Conservation (phyloP, 2,797 vertebrate genomes). For the Taenioides sp. region DNA sequence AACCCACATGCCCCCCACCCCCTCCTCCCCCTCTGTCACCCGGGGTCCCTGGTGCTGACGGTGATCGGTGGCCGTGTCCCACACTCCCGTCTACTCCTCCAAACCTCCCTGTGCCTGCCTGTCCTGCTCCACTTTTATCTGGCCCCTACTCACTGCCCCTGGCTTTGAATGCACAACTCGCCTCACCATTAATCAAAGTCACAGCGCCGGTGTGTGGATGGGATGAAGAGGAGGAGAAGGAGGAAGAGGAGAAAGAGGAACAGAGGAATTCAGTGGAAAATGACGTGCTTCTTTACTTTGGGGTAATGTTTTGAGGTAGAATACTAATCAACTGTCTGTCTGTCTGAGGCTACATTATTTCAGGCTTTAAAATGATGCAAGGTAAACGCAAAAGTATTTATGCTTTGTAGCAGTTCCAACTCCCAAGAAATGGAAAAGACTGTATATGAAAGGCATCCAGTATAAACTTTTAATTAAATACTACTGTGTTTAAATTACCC, state of each 20-base stretch:
- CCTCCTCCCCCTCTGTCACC: conserved; percentile 59
- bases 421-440: neutral
- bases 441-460: neutral
- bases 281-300: conserved; percentile 43
- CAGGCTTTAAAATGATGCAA: neutral
- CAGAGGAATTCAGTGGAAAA: conserved; percentile 38
- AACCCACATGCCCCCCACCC: conserved; percentile 29
- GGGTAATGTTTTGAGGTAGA: conserved; percentile 37
- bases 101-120: conserved; percentile 55
- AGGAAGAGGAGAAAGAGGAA: conserved; percentile 8
- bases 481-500: neutral
- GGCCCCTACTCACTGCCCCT: conserved; percentile 69
- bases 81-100: conserved; percentile 51
- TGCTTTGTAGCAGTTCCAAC: neutral
- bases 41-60: conserved; percentile 71
- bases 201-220: conserved; percentile 63
- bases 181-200: conserved; percentile 82
- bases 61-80: conserved; percentile 76
- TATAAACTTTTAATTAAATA: neutral
- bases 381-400: neutral
- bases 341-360: conserved; percentile 15
- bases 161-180: conserved; percentile 75
- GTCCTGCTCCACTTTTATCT: conserved; percentile 76
- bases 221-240: conserved; percentile 37
- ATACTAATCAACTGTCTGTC: conserved; percentile 44